Percentiles rank a stretch among this genome's conserved stretches.
phyloP scores from a whole-genome alignment of 2,113 vertebrate species.

The Eurypyga helias region DNA sequence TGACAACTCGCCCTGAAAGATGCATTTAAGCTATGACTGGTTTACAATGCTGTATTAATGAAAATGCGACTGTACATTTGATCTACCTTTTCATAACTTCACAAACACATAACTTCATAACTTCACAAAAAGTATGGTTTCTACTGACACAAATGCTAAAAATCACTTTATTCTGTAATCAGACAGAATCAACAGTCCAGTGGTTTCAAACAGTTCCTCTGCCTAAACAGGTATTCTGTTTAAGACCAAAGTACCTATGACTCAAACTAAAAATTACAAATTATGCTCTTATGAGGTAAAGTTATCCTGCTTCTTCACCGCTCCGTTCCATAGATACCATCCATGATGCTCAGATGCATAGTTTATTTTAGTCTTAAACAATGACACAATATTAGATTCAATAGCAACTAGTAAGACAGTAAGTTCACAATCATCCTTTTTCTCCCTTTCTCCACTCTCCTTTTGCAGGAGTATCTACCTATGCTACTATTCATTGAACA shows the following conservation, averaged over 20 bases:
- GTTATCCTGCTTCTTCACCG: not conserved
- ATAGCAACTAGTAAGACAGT: not conserved
- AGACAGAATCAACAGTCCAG: not conserved
- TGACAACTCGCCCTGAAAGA: not conserved
- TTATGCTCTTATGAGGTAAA: not conserved
- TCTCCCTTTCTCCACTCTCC: not conserved
- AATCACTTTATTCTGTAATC: not conserved
- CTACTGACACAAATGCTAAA: not conserved
- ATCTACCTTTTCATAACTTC: not conserved
- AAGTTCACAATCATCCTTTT: not conserved
- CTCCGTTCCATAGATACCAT: not conserved
- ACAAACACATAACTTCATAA: not conserved
- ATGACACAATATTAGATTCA: not conserved
- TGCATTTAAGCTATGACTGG: not conserved
- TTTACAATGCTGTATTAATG: not conserved
- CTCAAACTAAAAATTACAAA: not conserved
- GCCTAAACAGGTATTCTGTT: not conserved
- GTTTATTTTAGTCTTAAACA: not conserved
- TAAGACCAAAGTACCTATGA: not conserved
- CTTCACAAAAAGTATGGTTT: not conserved
- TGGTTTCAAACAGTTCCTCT: not conserved
- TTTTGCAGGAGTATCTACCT: not conserved
- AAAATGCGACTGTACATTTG: not conserved
- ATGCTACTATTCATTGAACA: not conserved
- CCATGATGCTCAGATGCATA: not conserved